Conservation (phyloP, 2,113 vertebrate genomes). For the Parus major region DNA sequence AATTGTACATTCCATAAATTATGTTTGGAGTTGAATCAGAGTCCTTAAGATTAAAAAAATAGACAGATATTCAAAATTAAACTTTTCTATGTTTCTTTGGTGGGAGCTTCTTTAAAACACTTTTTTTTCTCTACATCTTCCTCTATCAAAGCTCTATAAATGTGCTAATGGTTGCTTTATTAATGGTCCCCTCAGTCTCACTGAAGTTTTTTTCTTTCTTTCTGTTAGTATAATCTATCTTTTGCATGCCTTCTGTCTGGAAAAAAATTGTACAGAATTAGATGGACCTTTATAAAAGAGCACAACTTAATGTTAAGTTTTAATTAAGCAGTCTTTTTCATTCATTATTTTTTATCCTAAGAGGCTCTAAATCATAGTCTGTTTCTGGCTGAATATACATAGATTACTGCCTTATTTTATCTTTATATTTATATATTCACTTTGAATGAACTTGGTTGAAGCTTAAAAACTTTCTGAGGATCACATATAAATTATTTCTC, state of each 20-base stretch:
- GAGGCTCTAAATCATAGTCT: slow-evolving; percentile 13
- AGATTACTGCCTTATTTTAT: slow-evolving; percentile 26
- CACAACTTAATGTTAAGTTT: slow-evolving; percentile 32
- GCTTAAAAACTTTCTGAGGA: neutral
- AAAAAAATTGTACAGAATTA: slow-evolving; percentile 23
- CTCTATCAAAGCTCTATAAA: neutral
- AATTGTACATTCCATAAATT: neutral
- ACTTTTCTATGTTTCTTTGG: neutral
- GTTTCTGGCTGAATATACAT: neutral
- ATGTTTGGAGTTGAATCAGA: neutral
- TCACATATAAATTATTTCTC: neutral
- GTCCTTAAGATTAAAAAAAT: neutral
- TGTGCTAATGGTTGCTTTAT: neutral
- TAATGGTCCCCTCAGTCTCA: neutral
- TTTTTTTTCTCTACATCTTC: neutral
- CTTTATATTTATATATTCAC: neutral
- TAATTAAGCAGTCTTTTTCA: slow-evolving; percentile 42
- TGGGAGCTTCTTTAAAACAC: neutral
- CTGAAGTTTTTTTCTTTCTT: neutral
- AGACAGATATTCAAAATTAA: neutral
- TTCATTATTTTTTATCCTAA: slow-evolving; percentile 44
- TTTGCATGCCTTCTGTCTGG: neutral
- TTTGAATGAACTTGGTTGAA: neutral
- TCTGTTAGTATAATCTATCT: neutral
- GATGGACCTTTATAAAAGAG: slow-evolving; percentile 21